Base-by-base conservation (phyloP, 2,888 invertebrate genomes). In the Pherbina coryleti region DNA sequence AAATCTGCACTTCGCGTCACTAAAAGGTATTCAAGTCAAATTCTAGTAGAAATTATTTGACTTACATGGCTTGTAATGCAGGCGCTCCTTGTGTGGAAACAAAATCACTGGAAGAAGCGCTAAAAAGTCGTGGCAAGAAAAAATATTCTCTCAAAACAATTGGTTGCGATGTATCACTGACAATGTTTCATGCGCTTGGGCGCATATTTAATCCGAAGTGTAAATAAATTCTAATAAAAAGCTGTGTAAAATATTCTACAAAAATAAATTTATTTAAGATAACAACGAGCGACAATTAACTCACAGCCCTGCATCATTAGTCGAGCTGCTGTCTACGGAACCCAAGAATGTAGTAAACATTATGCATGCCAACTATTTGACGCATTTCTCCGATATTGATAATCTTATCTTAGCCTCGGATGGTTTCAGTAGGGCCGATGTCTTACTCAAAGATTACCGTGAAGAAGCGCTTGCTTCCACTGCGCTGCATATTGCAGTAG, bases 1-100 rank as follows among this genome's bases (percentile, higher is more conserved):
- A 83, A 95, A 96, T 89, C 91, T 96, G 75, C 95, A 97, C 90
- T 96, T 97, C 91, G 93, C 94, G 62, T 93, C 93, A 81, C 90
- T 95, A 71, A 93, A 92, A 92, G 95, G 95, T 93, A 70, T 22
- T 5, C 11, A 28, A 11, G 9, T 28, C 49, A 62, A 31, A 57
- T 70, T 22, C 22, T 66, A 19, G 5, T 66, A 64, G 17, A n/a
- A 67, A 22, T 19, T 17, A 75, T 22, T 67, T 75, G 8, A n/a
- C 22, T 17, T 22, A 7, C 9, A 67, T 53, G 51, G 3, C 9
- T n/a, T 67, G 57, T 67, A 4, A 44, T 51, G 31, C 22, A 82
- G 82, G 82, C 34, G 85, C 85, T 0, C 83, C 87, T 5, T 79
- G 78, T 64, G 82, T 87, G 8, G 66, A 25, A 28, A 62, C 60